Evolutionary conservation across 2,797 vertebrate species (phyloP).

Genomic region (Rhyacichthys aspro): DNA sequence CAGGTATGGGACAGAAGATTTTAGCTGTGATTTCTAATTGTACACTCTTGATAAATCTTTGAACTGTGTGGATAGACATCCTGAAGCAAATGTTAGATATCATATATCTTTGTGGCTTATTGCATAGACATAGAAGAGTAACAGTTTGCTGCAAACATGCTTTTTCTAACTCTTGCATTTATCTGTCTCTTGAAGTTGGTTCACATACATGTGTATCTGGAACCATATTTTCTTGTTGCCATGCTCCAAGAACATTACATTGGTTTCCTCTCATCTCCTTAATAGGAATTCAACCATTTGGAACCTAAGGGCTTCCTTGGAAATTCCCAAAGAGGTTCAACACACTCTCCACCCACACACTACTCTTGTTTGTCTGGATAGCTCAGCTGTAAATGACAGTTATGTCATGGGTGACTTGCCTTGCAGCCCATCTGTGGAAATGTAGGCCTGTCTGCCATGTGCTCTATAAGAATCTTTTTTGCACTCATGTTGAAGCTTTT

Average conservation of each 20-base stretch:
- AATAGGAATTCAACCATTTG: constrained; percentile 66
- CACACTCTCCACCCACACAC: constrained; percentile 41
- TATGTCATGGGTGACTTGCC: constrained; percentile 73
- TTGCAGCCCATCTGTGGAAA: constrained; percentile 65
- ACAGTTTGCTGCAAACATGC: no score
- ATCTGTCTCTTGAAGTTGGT: constrained; percentile 44
- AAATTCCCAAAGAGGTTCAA: constrained; percentile 71
- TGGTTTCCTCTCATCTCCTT: constrained; percentile 48
- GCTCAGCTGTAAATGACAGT: constrained; percentile 69
- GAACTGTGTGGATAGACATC: background rate
- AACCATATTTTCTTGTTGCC: constrained; percentile 18
- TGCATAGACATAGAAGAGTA: no score
- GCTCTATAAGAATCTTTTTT: constrained; percentile 32
- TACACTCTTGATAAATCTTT: no score
- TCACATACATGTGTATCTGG: constrained; percentile 25
- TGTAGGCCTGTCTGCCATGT: constrained; percentile 45
- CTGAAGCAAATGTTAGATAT: background rate
- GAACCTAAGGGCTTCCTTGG: constrained; percentile 57
- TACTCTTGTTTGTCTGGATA: constrained; percentile 38
- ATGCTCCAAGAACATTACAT: constrained; percentile 54
- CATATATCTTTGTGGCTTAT: background rate
- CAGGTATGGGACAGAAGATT: constrained; percentile 30
- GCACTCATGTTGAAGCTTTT: constrained; percentile 2
- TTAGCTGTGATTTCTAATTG: no score
- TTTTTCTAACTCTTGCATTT: background rate